These are phyloP conservation scores for Desoria tigrina DNA, from an alignment of 2,888 invertebrate species.

Conservation along the genomic window DNA sequence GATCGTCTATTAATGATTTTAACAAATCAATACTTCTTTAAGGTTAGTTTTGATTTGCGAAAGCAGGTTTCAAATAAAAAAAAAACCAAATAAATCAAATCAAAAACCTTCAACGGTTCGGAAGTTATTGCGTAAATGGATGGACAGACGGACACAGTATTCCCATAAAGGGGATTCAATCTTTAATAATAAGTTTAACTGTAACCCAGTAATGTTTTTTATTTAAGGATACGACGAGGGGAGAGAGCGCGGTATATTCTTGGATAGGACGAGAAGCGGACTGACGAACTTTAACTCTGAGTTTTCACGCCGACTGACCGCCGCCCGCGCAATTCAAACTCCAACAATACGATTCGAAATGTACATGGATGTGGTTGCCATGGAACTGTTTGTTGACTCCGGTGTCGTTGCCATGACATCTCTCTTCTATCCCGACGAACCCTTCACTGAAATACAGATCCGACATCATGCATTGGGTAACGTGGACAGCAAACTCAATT, in stretches of 20 bases:
- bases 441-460: constrained; percentile 23
- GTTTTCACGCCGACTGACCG: constrained; percentile 19
- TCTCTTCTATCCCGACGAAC: constrained; percentile 39
- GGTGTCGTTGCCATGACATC: constrained; percentile 44
- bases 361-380: constrained; percentile 38
- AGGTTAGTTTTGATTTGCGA: no score
- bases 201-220: no score
- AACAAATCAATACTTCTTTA: no score
- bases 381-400: constrained; percentile 48
- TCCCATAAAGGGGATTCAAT: no score
- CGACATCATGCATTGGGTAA: constrained; percentile 25
- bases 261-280: constrained; percentile 40
- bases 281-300: constrained; percentile 24
- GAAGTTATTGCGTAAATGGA: no score
- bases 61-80: no score
- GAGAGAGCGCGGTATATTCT: constrained; percentile 5
- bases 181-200: no score
- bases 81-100: no score
- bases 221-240: constrained; percentile 18
- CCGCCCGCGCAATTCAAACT: constrained; percentile 15
- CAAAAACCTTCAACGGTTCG: no score
- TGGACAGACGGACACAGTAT: no score
- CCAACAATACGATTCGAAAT: constrained; percentile 33
- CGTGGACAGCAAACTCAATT: constrained; percentile 9
- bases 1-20: no score